Evolutionary conservation across 2,888 invertebrate species (phyloP), one percentile per base, ranked within the genome.

Genomic region (Galeruca laticollis): DNA sequence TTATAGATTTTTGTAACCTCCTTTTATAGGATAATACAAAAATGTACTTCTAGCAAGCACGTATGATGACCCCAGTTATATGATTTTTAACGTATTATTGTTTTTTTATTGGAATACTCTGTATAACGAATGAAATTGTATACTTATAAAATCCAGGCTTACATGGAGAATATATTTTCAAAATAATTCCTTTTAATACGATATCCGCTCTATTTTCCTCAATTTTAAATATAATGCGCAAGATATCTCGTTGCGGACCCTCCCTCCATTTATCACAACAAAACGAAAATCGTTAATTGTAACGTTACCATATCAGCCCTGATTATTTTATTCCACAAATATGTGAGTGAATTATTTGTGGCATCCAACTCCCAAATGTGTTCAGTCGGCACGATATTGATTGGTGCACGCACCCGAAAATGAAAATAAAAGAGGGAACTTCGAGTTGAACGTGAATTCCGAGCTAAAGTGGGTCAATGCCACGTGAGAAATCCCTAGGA

Each of bases 391-490:
- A 10, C 13, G 43, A 47, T 51, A 65, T 65, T 56, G 65, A 65
- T 65, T 57, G n/a, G 31, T 10, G 56, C 47, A 65, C 65, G 57
- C 65, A 65, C 35, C 49, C 65, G 18, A 11, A 57, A 64, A 54
- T 47, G 18, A 43, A 26, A 31, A 54, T 35, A 35, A 65, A 49
- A 65, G 57, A 35, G n/a, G n/a, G 64, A 57, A 54, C 63, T 37
- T 31, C 43, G 26, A 65, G 64, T 47, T 57, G 43, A 57, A 47
- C 56, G 43, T 57, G 31, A 40, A 65, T 65, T 56, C 26, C 47
- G 21, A 40, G 21, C 8, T 18, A 54, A 65, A 65, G 65, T 65
- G 40, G 65, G 65, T 65, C 65, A 65, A 65, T 65, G 65, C 49
- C 65, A 49, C 57, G 56, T 11, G 35, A 35, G 56, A 57, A 54